phyloP scores from a whole-genome alignment of 2,113 vertebrate species.

The Gulo gulo region DNA sequence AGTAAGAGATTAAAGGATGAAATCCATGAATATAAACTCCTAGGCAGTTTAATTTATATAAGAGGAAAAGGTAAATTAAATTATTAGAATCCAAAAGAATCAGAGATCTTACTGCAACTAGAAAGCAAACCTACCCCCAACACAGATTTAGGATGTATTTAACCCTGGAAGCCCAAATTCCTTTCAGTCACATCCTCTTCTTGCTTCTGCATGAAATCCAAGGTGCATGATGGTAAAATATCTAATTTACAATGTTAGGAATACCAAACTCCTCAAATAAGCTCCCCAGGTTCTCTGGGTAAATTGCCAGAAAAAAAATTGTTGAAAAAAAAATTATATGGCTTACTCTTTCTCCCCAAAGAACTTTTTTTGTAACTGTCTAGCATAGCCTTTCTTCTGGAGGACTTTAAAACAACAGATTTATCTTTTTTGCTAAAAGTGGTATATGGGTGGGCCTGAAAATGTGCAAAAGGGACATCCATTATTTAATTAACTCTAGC shows the following conservation, averaged over 20 bases:
- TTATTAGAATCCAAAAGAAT: conserved; percentile 8
- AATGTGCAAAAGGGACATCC: neutral
- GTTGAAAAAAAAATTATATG: neutral
- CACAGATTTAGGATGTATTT: neutral
- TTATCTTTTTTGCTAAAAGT: neutral
- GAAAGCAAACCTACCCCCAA: neutral
- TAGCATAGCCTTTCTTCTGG: neutral
- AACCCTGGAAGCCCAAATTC: neutral
- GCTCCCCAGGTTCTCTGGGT: neutral
- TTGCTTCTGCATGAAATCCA: neutral
- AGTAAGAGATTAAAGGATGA: conserved; percentile 41
- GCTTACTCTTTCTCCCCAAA: neutral
- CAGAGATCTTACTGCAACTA: neutral
- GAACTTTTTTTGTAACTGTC: neutral
- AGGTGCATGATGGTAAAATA: neutral
- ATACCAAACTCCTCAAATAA: neutral
- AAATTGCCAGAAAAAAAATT: neutral
- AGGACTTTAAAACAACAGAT: neutral
- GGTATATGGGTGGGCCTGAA: neutral
- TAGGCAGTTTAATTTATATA: neutral
- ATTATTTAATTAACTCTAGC: conserved; percentile 13
- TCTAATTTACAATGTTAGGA: neutral
- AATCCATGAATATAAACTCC: neutral
- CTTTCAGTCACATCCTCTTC: neutral
- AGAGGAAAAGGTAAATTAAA: neutral